Base-by-base conservation (phyloP, 2,797 vertebrate genomes). In the Sternotherus odoratus region DNA sequence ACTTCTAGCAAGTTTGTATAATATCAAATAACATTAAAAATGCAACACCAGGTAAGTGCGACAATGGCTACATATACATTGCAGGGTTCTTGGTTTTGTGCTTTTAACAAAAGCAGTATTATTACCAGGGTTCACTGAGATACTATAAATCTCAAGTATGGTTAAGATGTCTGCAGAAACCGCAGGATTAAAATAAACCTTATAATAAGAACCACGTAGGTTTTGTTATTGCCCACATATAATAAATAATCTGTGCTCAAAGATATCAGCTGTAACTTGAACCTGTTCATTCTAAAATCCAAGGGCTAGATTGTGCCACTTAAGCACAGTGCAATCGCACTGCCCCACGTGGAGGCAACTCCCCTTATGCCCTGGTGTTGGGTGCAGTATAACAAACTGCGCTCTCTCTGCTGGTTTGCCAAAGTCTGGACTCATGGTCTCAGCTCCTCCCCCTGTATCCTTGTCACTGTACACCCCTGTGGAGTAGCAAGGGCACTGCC, bases 1-100 rank as follows among this genome's bases (percentile, higher is more conserved):
- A 1, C 50, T 79, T 93, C 82, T 88, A 28, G 28, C 26, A 28
- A 28, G 54, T 57, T 57, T 90, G 80, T 72, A 48, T 92, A 88
- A 86, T 88, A 77, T 83, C 86, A 94, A 91, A 11, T 82, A 43
- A 3, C 78, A 91, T 75, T 93, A 87, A 90, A 92, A 93, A 91
- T 83, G 69, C 80, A 95, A 48, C 66, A 6, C 13, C 0, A 2
- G 12, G 53, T 90, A 85, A 83, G 39, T 46, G 63, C 91, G 82
- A 77, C 80, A 46, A 75, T 72, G 74, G 57, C 53, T 28, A 46
- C 46, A 60, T 48, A 57, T 92, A 72, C 43, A 33, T 83, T 72
- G 85, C 57, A 23, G 49, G 86, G 57, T 57, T 91, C 91, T 91
- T 74, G 74, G 46, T 46, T 81, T 79, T 81, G 83, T 51, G 83